Evolutionary conservation across 2,113 vertebrate species (phyloP).

Genomic region (Hippocampus comes): DNA sequence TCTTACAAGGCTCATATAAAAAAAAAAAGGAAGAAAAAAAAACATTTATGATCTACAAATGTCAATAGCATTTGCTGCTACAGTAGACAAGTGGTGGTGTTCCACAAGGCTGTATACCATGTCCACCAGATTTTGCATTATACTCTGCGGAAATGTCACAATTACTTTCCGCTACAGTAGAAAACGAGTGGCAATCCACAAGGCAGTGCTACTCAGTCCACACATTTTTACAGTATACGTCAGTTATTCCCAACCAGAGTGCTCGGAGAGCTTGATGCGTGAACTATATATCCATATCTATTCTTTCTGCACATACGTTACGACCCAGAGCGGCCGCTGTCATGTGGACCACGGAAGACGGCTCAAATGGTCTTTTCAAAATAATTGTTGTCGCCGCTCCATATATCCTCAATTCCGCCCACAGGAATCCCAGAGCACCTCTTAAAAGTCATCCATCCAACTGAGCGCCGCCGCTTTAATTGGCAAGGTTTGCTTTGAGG

Average conservation of each 20-base stretch:
- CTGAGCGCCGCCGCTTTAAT: constrained; percentile 1
- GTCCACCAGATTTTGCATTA: not conserved
- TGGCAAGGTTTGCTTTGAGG: constrained; percentile 1
- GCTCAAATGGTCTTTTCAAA: not conserved
- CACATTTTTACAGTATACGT: too few relatives aligned
- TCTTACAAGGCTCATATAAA: too few relatives aligned
- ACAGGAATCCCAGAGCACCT: not conserved
- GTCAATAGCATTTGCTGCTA: too few relatives aligned
- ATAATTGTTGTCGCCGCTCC: not conserved
- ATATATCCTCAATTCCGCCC: not conserved
- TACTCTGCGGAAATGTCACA: too few relatives aligned
- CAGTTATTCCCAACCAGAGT: too few relatives aligned
- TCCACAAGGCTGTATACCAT: not conserved
- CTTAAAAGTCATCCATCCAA: constrained; percentile 7
- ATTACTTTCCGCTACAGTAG: too few relatives aligned
- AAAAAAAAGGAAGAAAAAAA: too few relatives aligned
- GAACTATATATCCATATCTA: not conserved
- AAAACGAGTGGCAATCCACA: too few relatives aligned
- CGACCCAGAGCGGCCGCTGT: not conserved
- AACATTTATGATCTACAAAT: too few relatives aligned
- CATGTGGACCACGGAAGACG: not conserved
- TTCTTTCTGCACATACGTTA: not conserved
- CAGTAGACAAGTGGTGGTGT: not conserved
- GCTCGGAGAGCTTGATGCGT: not conserved
- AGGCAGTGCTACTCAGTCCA: too few relatives aligned